Evolutionary conservation across 2,888 invertebrate genomes (phyloP), one percentile per base, ranked within the genome.

Genomic region (Gerris lacustris): DNA sequence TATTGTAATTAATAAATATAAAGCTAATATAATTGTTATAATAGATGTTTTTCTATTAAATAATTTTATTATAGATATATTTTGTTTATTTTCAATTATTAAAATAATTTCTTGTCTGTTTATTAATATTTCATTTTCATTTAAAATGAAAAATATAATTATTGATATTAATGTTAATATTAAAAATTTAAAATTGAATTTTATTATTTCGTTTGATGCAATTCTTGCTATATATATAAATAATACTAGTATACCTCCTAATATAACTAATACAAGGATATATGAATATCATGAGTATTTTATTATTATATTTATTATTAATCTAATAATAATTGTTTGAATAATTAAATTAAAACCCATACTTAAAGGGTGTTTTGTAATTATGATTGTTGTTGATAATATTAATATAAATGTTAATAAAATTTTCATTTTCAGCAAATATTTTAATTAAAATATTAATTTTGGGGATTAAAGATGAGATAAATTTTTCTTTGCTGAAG

Each of bases 401-500:
- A 68, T 44, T 66, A 44, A 67, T 63, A 77, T 71, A 62, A 78
- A 68, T 69, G 77, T 75, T 73, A 78, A 76, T 77, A 69, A 18
- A 80, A 78, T 70, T 79, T 75, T 74, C 78, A 78, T 4, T 55
- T 73, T 81, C 84, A 86, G 83, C 82, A 83, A 83, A 81, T 87
- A 86, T 84, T 86, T 87, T 86, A 83, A 75, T 81, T 75, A 81
- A 87, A 87, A 87, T 86, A 82, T 85, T 86, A 86, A 86, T 86
- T 86, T 87, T 86, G 86, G 85, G 84, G 83, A 86, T 86, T 87
- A 86, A 84, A 78, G 83, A 85, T 82, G n/a, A 44, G 62, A 69
- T 9, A 2, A n/a, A 55, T 55, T 5, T 55, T 83, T 83, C 83
- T 84, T 83, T 82, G 82, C 83, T 85, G 84, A 84, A 83, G 82